Evolutionary conservation across 1,140 invertebrate species (phyloP), one percentile per base, ranked within the genome.

Genomic region (Melitaea cinxia): DNA sequence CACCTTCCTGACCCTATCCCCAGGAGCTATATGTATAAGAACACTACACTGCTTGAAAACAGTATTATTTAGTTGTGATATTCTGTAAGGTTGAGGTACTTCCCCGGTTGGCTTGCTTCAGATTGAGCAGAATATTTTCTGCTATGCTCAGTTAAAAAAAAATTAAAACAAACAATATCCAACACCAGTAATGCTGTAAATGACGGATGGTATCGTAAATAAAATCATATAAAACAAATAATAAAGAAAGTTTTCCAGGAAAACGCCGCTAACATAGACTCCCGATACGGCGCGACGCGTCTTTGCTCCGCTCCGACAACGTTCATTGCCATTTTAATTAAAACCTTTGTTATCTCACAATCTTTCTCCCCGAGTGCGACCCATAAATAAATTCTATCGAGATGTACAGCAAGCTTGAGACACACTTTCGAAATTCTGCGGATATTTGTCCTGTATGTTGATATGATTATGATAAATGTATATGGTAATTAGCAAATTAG

Each of bases 331-430:
- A 47, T 39, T 58, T 58, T 58, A 58, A 58, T 58, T 58, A 58
- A 58, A 58, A 58, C 14, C 56, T 47, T 58, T 58, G 56, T 58
- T 58, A 47, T 47, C 39, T 58, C 21, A 42, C 56, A 30, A 58
- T 58, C 56, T 45, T 39, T 58, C 19, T 58, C 39, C 24, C 2
- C 17, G 17, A 56, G 12, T 39, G 53, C 53, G 24, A n/a, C 1
- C 37, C 37, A 42, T 42, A 42, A 42, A 42, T 42, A 42, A 19
- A 42, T 42, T 42, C 5, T n/a, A 42, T 42, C 37, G 37, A 42
- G 37, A 6, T 9, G 14, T 33, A 33, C 15, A 5, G 4, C 37
- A 42, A 17, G 14, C 12, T 17, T 9, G 14, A 4, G 17, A 17
- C 17, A 42, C 15, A 42, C 17, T 15, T 42, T 42, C 5, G 37